Conservation (phyloP, 2,113 vertebrate genomes). For the Meriones unguiculatus region DNA sequence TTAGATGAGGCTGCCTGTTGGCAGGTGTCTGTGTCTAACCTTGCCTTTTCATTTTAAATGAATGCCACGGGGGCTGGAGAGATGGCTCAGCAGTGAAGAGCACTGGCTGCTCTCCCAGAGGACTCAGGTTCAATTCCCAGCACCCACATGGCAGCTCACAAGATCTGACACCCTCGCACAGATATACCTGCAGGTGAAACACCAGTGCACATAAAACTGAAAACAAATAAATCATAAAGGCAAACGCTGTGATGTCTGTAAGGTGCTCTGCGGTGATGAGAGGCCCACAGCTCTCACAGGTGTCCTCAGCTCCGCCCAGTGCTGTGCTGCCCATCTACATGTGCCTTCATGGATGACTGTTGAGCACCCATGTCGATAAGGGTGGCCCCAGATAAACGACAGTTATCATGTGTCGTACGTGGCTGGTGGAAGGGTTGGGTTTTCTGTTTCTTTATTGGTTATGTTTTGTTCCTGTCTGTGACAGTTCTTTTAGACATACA, state of each 20-base stretch:
- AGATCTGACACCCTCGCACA: too few species aligned
- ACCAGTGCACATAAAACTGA: too few species aligned
- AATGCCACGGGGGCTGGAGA: neutral
- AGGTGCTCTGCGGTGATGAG: neutral
- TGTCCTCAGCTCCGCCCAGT: neutral
- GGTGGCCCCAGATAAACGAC: neutral
- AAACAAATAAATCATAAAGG: too few species aligned
- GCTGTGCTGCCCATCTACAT: neutral
- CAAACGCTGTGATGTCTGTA: neutral
- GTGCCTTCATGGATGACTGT: too few species aligned
- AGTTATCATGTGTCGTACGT: neutral
- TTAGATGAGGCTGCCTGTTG: neutral
- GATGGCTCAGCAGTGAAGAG: too few species aligned
- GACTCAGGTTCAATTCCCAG: too few species aligned
- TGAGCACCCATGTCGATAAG: neutral
- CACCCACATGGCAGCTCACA: too few species aligned
- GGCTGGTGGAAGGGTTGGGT: neutral
- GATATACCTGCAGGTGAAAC: too few species aligned
- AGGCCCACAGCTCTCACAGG: neutral
- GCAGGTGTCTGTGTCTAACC: neutral
- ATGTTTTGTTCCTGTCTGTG: neutral
- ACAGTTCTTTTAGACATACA: slow-evolving; percentile 21
- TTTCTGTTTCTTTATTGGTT: neutral
- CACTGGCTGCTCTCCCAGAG: too few species aligned
- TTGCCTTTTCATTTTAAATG: neutral